A percentile compares a stretch with the other conserved stretches of the same genome.
phyloP scores from a whole-genome alignment of 2,113 vertebrate genomes.

The Lepus europaeus region DNA sequence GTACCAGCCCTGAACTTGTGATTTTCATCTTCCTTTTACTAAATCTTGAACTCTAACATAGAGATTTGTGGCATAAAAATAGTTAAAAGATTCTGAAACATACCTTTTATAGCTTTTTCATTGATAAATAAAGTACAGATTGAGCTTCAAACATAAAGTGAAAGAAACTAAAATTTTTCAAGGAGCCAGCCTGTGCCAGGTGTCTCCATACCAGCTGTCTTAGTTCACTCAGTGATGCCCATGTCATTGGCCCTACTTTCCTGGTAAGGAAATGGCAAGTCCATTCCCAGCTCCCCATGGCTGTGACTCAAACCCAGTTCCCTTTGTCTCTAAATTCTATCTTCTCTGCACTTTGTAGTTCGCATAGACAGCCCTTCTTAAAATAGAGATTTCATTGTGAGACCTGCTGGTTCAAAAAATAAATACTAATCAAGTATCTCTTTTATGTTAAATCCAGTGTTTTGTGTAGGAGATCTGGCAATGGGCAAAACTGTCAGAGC shows the following conservation, averaged over 20 bases:
- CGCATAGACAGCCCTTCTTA: not conserved
- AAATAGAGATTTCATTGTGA: not conserved
- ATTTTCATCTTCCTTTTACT: not conserved
- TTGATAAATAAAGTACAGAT: not conserved
- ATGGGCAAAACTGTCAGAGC: not conserved
- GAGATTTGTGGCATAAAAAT: not conserved
- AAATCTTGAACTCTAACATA: not conserved
- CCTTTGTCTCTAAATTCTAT: not conserved
- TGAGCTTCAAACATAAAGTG: not conserved
- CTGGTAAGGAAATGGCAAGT: not conserved
- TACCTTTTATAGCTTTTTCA: not conserved
- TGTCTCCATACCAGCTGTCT: not conserved
- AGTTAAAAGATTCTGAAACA: not conserved
- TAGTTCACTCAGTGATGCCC: not conserved
- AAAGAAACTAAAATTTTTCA: not conserved
- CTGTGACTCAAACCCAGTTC: not conserved
- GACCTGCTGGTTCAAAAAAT: not conserved
- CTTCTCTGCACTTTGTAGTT: not conserved
- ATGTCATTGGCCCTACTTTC: not conserved
- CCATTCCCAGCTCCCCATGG: not conserved
- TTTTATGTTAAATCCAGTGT: not conserved
- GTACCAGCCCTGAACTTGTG: not conserved
- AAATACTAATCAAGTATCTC: not conserved
- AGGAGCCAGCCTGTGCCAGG: not conserved
- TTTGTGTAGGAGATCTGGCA: not conserved